Evolutionary conservation across 1,140 invertebrate genomes (phyloP).

Genomic region (Camponotus pennsylvanicus): DNA sequence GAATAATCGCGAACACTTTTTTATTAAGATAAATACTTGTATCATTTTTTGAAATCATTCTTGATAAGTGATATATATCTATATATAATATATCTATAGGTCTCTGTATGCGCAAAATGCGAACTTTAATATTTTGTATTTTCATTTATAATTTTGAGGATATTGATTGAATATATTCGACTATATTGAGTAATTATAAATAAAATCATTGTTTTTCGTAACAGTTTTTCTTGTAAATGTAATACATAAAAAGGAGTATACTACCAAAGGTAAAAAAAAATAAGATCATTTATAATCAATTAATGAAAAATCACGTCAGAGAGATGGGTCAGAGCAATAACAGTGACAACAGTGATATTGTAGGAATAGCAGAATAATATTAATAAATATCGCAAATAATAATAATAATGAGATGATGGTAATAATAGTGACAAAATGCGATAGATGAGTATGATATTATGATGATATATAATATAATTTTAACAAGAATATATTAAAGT

Average conservation of each 20-base stretch:
- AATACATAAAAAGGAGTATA: slow-evolving; percentile 41
- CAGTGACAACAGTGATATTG: slow-evolving; percentile 55
- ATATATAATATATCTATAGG: slow-evolving; percentile 17
- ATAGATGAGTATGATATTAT: slow-evolving; percentile 77
- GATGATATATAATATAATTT: slow-evolving; percentile 78
- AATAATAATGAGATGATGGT: slow-evolving; percentile 75
- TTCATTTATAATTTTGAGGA: slow-evolving; percentile 74
- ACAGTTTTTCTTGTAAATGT: slow-evolving; percentile 56
- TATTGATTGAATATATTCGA: slow-evolving; percentile 72
- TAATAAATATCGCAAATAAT: slow-evolving; percentile 75
- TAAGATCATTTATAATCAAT: slow-evolving; percentile 9
- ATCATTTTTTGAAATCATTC: slow-evolving; percentile 62
- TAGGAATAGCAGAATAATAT: slow-evolving; percentile 65
- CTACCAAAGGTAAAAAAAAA: background rate
- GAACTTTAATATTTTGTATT: slow-evolving; percentile 79
- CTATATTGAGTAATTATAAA: slow-evolving; percentile 68
- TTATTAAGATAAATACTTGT: slow-evolving; percentile 59
- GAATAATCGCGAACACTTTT: slow-evolving; percentile 11
- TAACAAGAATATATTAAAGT: slow-evolving; percentile 84
- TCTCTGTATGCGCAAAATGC: slow-evolving; percentile 29
- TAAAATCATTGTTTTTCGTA: slow-evolving; percentile 72
- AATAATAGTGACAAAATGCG: slow-evolving; percentile 77
- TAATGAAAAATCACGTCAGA: slow-evolving; percentile 15
- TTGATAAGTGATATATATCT: slow-evolving; percentile 68
- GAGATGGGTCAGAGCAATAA: slow-evolving; percentile 58